Conservation (phyloP, 2,888 invertebrate genomes). For the Nomada ferruginata region DNA sequence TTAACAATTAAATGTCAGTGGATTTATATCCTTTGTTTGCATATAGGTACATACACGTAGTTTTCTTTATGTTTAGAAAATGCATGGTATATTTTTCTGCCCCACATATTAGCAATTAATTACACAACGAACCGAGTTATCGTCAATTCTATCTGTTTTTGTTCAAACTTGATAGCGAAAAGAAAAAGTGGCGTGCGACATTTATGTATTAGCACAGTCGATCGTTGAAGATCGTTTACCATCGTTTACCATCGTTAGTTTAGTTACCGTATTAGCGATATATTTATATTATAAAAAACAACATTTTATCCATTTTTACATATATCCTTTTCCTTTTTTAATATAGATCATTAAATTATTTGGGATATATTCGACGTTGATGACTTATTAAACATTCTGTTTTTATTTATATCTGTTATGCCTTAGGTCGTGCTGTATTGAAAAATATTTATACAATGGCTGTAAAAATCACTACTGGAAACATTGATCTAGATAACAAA, state of each 20-base stretch:
- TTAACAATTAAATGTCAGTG: neutral
- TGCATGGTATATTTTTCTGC: too few species aligned
- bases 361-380: neutral
- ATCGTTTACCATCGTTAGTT: neutral
- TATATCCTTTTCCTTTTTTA: neutral
- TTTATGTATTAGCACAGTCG: neutral
- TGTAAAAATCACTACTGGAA: conserved; percentile 83
- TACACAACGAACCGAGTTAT: neutral
- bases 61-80: too few species aligned
- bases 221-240: neutral
- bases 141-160: neutral
- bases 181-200: neutral
- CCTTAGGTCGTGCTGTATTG: conserved; percentile 10
- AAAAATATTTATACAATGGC: conserved; percentile 45
- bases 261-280: neutral
- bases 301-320: neutral
- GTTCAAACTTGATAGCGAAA: neutral
- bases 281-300: neutral
- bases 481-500: conserved; percentile 87
- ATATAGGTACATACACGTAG: neutral
- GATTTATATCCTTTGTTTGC: neutral
- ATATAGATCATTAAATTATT: neutral
- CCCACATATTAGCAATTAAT: too few species aligned
- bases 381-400: neutral
- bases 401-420: neutral